These are phyloP conservation scores for Daubentonia madagascariensis DNA, from an alignment of 2,113 vertebrate genomes.

Conservation along the genomic window DNA sequence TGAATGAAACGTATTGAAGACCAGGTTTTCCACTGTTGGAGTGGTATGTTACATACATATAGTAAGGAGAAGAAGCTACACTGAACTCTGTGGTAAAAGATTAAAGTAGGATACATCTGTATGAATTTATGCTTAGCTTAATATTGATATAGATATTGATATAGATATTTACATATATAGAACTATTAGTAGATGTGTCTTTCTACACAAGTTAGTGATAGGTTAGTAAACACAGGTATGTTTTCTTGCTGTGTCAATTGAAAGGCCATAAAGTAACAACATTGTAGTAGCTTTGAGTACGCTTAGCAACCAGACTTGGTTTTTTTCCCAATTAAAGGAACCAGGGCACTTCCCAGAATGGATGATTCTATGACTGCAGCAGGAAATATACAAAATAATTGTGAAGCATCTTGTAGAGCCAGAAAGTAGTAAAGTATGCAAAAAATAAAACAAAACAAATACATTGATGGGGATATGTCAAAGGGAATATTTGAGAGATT, in stretches of 20 bases:
- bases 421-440: background rate
- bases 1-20: background rate
- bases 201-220: background rate
- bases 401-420: background rate
- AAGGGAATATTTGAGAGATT: background rate
- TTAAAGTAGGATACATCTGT: background rate
- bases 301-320: background rate
- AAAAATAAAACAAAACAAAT: background rate
- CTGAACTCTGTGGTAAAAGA: background rate
- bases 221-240: background rate
- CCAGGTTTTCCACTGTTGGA: background rate
- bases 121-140: background rate
- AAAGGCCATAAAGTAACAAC: background rate
- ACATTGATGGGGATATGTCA: background rate
- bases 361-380: background rate
- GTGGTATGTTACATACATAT: background rate
- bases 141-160: background rate
- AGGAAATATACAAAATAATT: background rate
- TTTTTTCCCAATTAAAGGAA: background rate
- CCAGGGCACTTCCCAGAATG: background rate
- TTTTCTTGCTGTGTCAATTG: background rate
- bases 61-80: background rate
- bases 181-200: background rate
- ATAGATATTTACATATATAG: background rate
- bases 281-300: background rate